These are phyloP conservation scores for Phyto melanocephala DNA, from an alignment of 2,888 invertebrate species.

Conservation along the genomic window DNA sequence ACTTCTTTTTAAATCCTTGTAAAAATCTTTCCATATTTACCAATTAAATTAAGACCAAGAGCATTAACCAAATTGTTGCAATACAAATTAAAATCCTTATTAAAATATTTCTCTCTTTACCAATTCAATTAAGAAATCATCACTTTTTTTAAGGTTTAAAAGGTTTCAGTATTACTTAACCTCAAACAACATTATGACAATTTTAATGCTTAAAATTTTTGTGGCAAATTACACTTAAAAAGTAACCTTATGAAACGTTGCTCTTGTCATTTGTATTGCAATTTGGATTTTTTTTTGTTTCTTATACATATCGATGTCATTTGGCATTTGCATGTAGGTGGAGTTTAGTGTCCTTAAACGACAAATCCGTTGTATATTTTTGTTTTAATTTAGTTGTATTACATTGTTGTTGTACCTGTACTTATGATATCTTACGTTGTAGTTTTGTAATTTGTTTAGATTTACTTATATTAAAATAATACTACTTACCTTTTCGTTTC, in stretches of 20 bases:
- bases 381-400: not conserved
- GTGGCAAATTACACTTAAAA: constrained; percentile 36
- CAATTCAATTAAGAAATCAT: too few relatives aligned
- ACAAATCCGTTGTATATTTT: not conserved
- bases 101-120: too few relatives aligned
- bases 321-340: not conserved
- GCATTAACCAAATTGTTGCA: too few relatives aligned
- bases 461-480: constrained; percentile 4
- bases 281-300: not conserved
- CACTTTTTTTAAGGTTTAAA: too few relatives aligned
- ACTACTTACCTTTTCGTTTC: constrained; percentile 22
- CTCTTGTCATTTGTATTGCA: not conserved
- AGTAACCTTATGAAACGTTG: not conserved
- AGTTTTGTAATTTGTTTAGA: not conserved
- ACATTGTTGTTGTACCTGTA: not conserved
- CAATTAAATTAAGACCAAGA: too few relatives aligned
- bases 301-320: not conserved
- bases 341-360: constrained; percentile 23
- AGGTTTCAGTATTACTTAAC: too few relatives aligned
- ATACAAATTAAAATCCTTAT: too few relatives aligned
- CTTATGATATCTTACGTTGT: not conserved
- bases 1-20: too few relatives aligned
- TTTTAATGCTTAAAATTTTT: constrained; percentile 14
- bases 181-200: not conserved
- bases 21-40: too few relatives aligned